Conservation (phyloP, 1,140 invertebrate species). For the Protaetia brevitarsis region DNA sequence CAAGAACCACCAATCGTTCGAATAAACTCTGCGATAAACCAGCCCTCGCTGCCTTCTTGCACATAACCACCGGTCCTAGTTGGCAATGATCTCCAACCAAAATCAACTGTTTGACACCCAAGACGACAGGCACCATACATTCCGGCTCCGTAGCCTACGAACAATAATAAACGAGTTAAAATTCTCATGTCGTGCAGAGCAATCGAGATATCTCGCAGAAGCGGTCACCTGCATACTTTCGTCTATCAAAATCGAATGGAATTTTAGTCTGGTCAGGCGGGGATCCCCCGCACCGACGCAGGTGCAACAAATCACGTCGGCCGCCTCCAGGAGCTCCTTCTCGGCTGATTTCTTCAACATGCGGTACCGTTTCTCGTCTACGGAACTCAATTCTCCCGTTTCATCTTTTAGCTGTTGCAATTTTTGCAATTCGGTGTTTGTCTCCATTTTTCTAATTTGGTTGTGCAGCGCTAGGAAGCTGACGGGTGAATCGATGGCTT, state of each 20-base stretch:
- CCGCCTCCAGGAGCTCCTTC: slow-evolving; percentile 87
- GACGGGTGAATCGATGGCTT: slow-evolving; percentile 97
- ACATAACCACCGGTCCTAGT: slow-evolving; percentile 98
- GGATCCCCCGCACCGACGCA: slow-evolving; percentile 98
- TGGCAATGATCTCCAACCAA: slow-evolving; percentile 99
- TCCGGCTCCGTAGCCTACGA: slow-evolving; percentile 67
- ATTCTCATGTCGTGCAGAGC: not conserved
- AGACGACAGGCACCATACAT: slow-evolving; percentile 93
- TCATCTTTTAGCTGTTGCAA: slow-evolving; percentile 96
- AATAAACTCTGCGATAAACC: slow-evolving; percentile 97
- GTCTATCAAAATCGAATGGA: slow-evolving; percentile 97
- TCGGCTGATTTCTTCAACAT: slow-evolving; percentile 90
- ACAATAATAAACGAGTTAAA: not conserved
- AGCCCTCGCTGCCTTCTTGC: slow-evolving; percentile 95
- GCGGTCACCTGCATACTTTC: slow-evolving; percentile 79
- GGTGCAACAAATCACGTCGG: slow-evolving; percentile 98
- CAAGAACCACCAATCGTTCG: slow-evolving; percentile 93
- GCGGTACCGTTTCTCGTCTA: slow-evolving; percentile 93
- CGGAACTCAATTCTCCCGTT: slow-evolving; percentile 89
- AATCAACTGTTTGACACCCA: slow-evolving; percentile 94
- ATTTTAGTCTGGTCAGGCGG: slow-evolving; percentile 84
- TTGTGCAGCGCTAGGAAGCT: slow-evolving; percentile 96
- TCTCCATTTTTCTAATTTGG: slow-evolving; percentile 92
- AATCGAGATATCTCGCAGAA: too few species aligned
- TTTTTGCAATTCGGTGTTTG: slow-evolving; percentile 88